Conservation (phyloP, 1,140 invertebrate species). For the Mylabris phalerata region DNA sequence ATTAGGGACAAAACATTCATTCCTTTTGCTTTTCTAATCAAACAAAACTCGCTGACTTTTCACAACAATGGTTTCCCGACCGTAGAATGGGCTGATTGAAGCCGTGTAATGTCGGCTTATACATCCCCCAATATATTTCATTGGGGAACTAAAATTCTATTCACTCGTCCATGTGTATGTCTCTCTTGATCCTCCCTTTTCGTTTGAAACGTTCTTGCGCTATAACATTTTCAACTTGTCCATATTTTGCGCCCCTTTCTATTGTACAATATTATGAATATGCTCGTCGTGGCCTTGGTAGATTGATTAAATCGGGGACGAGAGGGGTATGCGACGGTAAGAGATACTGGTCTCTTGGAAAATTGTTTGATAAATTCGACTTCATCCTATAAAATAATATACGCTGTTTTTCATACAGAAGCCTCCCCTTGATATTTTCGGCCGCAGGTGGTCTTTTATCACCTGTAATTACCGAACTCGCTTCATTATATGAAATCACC, state of each 20-base stretch:
- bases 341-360: too few species aligned
- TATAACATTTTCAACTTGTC: constrained; percentile 4
- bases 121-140: constrained; percentile 27
- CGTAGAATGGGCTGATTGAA: constrained; percentile 32
- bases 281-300: constrained; percentile 28
- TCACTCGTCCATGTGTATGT: constrained; percentile 29
- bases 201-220: background rate
- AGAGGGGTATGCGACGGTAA: constrained; percentile 12
- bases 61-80: constrained; percentile 33
- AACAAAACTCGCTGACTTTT: constrained; percentile 39
- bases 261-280: background rate
- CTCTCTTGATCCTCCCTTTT: too few species aligned
- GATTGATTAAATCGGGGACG: constrained; percentile 44
- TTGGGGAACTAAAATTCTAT: constrained; percentile 17
- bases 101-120: constrained; percentile 36
- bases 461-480: constrained; percentile 15
- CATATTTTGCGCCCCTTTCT: constrained; percentile 21
- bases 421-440: background rate
- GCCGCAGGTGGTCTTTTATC: constrained; percentile 15
- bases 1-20: constrained; percentile 35
- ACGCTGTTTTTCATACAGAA: too few species aligned
- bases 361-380: too few species aligned
- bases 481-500: constrained; percentile 8
- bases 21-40: constrained; percentile 33
- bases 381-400: too few species aligned